Evolutionary conservation across 2,797 vertebrate species (phyloP).

Genomic region (Myotis vivesi): DNA sequence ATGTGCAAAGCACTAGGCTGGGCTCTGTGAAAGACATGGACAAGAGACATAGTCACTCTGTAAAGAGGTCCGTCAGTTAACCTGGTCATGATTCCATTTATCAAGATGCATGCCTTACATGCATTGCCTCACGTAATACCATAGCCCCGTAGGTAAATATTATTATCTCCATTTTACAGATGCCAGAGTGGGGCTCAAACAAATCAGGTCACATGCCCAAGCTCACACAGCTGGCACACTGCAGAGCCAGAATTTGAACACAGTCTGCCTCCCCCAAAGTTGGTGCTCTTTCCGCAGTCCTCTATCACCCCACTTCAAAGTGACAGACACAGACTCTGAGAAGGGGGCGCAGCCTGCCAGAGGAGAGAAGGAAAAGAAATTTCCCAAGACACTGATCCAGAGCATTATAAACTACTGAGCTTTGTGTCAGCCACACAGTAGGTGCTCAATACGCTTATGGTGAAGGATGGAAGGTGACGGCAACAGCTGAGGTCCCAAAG

Average conservation of each 20-base stretch:
- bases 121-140: background rate
- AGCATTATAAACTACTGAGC: background rate
- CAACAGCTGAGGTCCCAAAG: background rate
- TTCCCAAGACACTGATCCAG: background rate
- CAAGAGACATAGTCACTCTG: background rate
- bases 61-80: background rate
- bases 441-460: background rate
- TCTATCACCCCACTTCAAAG: background rate
- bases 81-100: background rate
- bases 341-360: background rate
- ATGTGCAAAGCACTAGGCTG: background rate
- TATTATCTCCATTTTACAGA: conserved; percentile 41
- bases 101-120: background rate
- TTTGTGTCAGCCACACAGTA: background rate
- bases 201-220: background rate
- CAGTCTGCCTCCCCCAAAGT: background rate
- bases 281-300: background rate
- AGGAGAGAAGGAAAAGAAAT: background rate
- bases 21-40: background rate
- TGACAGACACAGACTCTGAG: background rate
- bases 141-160: background rate
- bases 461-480: background rate
- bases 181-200: background rate
- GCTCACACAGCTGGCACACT: background rate
- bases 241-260: background rate